Evolutionary conservation across 2,797 vertebrate genomes (phyloP).

Genomic region (Mus caroli): DNA sequence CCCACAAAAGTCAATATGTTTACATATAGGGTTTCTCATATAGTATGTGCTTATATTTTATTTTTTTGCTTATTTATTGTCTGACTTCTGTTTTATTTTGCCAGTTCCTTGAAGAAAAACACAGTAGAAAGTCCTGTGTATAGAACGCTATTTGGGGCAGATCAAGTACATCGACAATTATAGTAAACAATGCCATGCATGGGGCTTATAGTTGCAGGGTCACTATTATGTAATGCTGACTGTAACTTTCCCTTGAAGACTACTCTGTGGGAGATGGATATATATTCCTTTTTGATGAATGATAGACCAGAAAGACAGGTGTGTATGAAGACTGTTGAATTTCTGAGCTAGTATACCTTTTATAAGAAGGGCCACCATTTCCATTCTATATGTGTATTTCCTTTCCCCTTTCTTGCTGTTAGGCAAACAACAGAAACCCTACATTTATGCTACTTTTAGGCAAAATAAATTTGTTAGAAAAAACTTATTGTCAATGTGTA

Average conservation of each 20-base stretch:
- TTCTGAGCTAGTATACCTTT: neutral
- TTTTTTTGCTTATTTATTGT: neutral
- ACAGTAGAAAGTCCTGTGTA: neutral
- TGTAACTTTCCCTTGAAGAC: neutral
- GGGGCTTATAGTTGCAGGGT: neutral
- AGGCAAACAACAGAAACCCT: neutral
- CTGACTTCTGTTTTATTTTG: conserved; percentile 16
- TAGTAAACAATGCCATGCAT: neutral
- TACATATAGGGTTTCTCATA: neutral
- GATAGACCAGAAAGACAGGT: neutral
- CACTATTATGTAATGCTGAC: neutral
- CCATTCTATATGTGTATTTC: neutral
- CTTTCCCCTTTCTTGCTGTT: neutral
- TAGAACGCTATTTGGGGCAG: neutral
- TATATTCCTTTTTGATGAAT: neutral
- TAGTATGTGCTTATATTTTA: neutral
- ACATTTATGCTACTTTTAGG: neutral
- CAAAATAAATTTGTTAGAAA: neutral
- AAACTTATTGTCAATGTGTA: neutral
- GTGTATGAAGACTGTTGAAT: neutral
- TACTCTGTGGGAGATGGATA: neutral
- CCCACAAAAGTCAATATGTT: neutral
- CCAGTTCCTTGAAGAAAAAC: neutral
- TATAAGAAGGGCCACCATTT: neutral
- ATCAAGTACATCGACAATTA: neutral